Base-by-base conservation (phyloP, 2,797 vertebrate species). In the Momotus momota region DNA sequence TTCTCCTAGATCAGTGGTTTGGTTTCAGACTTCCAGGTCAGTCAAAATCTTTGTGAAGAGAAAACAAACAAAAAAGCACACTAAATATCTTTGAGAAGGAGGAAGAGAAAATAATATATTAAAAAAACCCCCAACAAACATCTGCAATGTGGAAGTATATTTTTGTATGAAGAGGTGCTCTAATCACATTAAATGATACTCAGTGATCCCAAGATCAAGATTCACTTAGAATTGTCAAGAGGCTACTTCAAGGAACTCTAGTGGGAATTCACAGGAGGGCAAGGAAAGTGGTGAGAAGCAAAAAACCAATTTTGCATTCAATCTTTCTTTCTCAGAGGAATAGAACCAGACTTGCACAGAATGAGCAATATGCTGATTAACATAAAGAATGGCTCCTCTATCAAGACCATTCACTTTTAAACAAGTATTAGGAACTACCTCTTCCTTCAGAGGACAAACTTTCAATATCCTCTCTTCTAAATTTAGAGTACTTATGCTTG, bases 311-410 rank as follows among this genome's bases (percentile, higher is more conserved):
- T 89, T 92, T 91, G 22, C 51, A 80, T 73, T 93, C 62, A 89
- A 43, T 55, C 31, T 49, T 78, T 61, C 49, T 48, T 4, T 64
- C 79, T 89, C 57, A 14, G 38, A 80, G 71, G 74, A 91, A 60
- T 1, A 73, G 31, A 88, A 3, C 6, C 74, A 94, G 67, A 77
- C 60, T 87, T 82, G 18, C 29, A 85, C 12, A 70, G 81, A 89
- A 89, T 78, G 27, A 92, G 23, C 10, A 82, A 91, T 92, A 91
- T 41, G 17, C 20, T 91, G 61, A 87, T 82, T 91, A 89, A 82
- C 74, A 85, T 70, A 82, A 70, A 35, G 52, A 87, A 62, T 64
- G 12, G 1, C 27, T 92, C 10, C 15, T 87, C 43, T 62, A 33
- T 51, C 48, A 82, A 57, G 48, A 73, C 18, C 13, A 57, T 70